Conservation (phyloP, 2,113 vertebrate genomes). For the Sakesphorus luctuosus region DNA sequence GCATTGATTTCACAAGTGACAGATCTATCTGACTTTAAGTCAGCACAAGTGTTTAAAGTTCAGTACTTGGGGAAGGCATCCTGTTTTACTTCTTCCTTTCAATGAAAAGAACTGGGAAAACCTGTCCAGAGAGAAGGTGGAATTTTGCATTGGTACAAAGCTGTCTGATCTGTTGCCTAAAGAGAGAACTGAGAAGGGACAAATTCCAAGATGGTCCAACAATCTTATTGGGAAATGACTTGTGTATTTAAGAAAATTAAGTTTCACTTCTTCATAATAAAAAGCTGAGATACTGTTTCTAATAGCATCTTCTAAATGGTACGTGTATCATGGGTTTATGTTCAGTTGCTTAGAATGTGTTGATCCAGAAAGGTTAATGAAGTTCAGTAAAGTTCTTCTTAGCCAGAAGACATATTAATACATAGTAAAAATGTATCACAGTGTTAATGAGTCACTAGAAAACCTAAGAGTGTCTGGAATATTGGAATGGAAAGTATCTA, state of each 20-base stretch:
- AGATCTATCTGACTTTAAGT: neutral
- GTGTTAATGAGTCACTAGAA: neutral
- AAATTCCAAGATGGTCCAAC: neutral
- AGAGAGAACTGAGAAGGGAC: neutral
- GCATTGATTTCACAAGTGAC: neutral
- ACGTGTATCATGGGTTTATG: neutral
- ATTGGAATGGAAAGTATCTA: neutral
- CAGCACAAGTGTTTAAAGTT: neutral
- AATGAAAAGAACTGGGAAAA: neutral
- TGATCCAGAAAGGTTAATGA: neutral
- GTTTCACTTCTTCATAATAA: neutral
- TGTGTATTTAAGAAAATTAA: neutral
- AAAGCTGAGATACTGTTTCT: neutral
- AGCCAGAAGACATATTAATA: neutral
- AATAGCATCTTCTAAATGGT: neutral
- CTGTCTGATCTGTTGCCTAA: neutral
- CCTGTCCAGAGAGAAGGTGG: neutral
- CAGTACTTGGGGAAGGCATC: neutral
- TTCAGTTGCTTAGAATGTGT: neutral
- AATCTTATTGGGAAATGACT: neutral
- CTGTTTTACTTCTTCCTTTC: neutral
- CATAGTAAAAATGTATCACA: neutral
- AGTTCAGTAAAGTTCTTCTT: neutral
- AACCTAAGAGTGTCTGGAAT: neutral
- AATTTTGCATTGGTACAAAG: neutral